These are phyloP conservation scores for Beris chalybata DNA, from an alignment of 2,888 invertebrate species.

Conservation along the genomic window DNA sequence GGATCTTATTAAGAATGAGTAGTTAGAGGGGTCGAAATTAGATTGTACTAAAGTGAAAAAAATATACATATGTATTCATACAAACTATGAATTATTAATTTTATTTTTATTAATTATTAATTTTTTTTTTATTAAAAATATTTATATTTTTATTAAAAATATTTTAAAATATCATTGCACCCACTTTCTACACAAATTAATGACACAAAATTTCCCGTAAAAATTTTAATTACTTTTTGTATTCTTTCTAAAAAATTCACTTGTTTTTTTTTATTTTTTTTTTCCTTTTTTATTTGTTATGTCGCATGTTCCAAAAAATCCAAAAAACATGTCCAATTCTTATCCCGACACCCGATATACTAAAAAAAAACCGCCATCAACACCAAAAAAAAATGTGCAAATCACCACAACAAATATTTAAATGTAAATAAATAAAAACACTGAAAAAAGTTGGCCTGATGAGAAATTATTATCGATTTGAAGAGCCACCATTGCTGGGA, in stretches of 20 bases:
- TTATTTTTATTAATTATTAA: too few species aligned
- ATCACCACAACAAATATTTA: conserved; percentile 26
- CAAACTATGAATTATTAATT: too few species aligned
- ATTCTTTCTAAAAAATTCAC: background rate
- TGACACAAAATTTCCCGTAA: too few species aligned
- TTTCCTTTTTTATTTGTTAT: conserved; percentile 1
- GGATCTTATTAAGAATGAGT: too few species aligned
- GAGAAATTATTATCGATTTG: conserved; percentile 55
- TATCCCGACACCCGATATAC: background rate
- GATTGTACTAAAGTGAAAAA: too few species aligned
- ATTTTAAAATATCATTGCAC: too few species aligned
- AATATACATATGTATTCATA: too few species aligned
- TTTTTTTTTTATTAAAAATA: too few species aligned
- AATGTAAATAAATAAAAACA: conserved; percentile 12
- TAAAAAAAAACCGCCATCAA: conserved; percentile 13
- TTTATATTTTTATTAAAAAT: too few species aligned
- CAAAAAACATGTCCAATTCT: background rate
- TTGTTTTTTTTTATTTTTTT: background rate
- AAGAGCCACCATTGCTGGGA: conserved; percentile 57
- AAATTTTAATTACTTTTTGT: too few species aligned
- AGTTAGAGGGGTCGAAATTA: too few species aligned
- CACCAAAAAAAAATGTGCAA: conserved; percentile 8
- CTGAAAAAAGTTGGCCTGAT: conserved; percentile 46
- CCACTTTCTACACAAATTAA: too few species aligned
- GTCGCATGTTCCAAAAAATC: background rate